Evolutionary conservation across 2,797 vertebrate genomes (phyloP), one percentile per base, ranked within the genome.

Genomic region (Cyprinodon diabolis): DNA sequence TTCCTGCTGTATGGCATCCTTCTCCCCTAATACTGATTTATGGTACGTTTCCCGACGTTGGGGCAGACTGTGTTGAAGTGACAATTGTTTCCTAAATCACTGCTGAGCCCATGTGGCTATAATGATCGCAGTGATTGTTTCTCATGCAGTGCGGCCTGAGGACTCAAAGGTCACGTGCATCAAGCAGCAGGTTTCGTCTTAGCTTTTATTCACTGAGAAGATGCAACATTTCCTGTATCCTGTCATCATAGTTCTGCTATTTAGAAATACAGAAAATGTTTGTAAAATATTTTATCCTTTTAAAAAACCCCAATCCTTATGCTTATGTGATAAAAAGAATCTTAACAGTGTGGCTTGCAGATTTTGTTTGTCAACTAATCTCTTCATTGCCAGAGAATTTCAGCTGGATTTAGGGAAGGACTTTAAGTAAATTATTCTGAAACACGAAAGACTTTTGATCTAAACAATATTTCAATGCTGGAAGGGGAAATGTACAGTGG

Each of bases 71-170:
- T 54, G 51, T 21, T 52, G 66, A 68, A 68, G 51, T n/a, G 67
- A 68, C 67, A 68, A 68, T 68, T 40, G 35, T 54, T 68, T 51
- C 37, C 49, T 37, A 13, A 55, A 35, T 11, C 35, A 6, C 49
- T n/a, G 51, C 51, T n/a, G 35, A 55, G 35, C 49, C 51, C 67
- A 52, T 37, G 66, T 21, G 30, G 66, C 66, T 68, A 68, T 68
- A 63, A 30, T 68, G 51, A 68, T 68, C 67, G 23, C 15, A 51
- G 19, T 55, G 51, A 68, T 68, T 55, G 35, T 68, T 68, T 68
- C 51, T 52, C 67, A 68, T 52, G 66, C 48, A 13, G 48, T 19
- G 47, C 66, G 35, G 51, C 67, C 67, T 54, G 49, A 54, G 49
- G 66, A 63, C 60, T 63, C 37, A n/a, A 63, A 63, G 60, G 60